These are phyloP conservation scores for Linepithema humile DNA, from an alignment of 1,140 invertebrate genomes.

Conservation along the genomic window DNA sequence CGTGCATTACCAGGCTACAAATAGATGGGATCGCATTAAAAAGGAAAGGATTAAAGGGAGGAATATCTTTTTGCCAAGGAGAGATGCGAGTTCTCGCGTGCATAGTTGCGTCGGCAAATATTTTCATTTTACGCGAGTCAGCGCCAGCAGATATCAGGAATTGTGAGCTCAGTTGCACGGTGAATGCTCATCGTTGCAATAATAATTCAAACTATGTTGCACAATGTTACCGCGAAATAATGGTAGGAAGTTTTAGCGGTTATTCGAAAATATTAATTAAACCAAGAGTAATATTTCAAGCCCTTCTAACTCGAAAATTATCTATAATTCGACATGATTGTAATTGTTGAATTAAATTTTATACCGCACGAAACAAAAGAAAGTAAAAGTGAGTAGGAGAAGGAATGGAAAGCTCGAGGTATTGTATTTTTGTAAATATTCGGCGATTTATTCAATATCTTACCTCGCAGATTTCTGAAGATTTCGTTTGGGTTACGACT, in stretches of 20 bases:
- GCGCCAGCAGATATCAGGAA: conserved; percentile 15
- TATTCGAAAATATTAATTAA: conserved; percentile 6
- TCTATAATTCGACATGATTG: neutral
- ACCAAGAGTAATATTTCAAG: neutral
- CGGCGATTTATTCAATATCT: neutral
- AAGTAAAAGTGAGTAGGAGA: neutral
- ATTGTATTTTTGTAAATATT: neutral
- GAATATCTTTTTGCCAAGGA: neutral
- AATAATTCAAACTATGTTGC: conserved; percentile 43
- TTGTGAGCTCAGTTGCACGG: conserved; percentile 4
- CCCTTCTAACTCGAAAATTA: neutral
- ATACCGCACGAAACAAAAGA: neutral
- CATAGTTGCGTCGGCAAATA: conserved; percentile 33
- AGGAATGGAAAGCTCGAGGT: neutral
- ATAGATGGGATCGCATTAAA: neutral
- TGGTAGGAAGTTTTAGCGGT: neutral
- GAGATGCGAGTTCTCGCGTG: conserved; percentile 27
- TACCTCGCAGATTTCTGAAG: neutral
- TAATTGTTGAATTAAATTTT: neutral
- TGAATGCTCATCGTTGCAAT: conserved; percentile 9
- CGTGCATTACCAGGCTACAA: conserved; percentile 16
- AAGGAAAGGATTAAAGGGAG: neutral
- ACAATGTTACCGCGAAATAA: conserved; percentile 19
- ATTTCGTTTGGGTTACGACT: neutral
- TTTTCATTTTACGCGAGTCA: conserved; percentile 40